Base-by-base conservation (phyloP, 2,113 vertebrate genomes). In the Xenopus borealis region DNA sequence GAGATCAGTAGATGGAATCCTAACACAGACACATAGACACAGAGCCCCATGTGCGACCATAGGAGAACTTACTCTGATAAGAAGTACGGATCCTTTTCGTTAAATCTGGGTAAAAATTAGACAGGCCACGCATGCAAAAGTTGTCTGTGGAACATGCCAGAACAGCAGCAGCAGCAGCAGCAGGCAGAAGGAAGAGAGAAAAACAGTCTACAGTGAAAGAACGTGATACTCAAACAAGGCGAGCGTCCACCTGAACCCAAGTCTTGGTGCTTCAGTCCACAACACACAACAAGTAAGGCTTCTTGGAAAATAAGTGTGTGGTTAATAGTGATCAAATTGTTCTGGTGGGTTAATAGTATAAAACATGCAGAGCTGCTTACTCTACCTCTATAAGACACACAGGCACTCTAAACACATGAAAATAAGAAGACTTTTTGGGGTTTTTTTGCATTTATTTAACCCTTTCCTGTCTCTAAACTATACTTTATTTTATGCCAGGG, bases 1-100 rank as follows among this genome's bases (percentile, higher is more conserved):
- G 88, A 72, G 79, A 83, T 12, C 62, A 57, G 16, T 10, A 16
- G 55, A 18, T 18, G 17, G 0, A 58, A n/a, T 10, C 55, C 55
- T 58, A 16, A 58, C 55, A 19, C 55, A 19, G 18, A 58, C 16
- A 58, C 10, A 78, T 70, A 59, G 78, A 44, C 57, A 81, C 79
- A 86, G 82, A 83, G 83, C 80, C 74, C 82, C 69, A 87, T 82
- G 81, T 86, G 88, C 89, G 88, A 79, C 85, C 87, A 86, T 82
- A 55, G 73, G 27, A 81, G 82, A 85, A 98, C 97, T 98, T 98
- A 98, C 97, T 98, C 95, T 98, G 95, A 89, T 98, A 96, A 80
- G 97, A 98, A 87, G 96, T 97, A 95, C 95, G 97, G 92, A 97
- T 98, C 94, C 96, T 93, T 98, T 98, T 98, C 97, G 97, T 98